phyloP scores from a whole-genome alignment of 2,113 vertebrate genomes.

The Corythaeola cristata region DNA sequence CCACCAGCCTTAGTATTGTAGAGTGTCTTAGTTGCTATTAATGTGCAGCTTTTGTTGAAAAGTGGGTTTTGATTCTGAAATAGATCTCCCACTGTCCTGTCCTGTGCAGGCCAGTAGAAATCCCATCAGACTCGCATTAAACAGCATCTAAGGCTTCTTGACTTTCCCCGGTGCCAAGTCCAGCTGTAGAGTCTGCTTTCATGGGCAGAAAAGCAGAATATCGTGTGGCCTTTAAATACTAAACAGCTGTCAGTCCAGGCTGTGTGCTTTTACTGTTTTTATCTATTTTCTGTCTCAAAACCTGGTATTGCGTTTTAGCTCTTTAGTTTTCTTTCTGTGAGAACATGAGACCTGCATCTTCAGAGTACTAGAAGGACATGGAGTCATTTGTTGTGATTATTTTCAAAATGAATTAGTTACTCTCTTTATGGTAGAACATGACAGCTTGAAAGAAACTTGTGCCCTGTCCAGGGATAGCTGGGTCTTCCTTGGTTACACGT shows the following conservation, averaged over 20 bases:
- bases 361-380: background rate
- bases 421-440: background rate
- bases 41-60: background rate
- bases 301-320: background rate
- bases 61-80: background rate
- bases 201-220: background rate
- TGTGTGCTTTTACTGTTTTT: background rate
- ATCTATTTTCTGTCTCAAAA: background rate
- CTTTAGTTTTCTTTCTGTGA: background rate
- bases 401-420: background rate
- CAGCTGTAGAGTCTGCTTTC: background rate
- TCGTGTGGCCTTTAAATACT: background rate
- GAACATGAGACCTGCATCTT: background rate
- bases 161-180: background rate
- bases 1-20: background rate
- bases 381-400: background rate
- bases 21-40: background rate
- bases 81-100: background rate
- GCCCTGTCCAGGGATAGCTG: background rate
- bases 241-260: background rate
- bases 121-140: background rate
- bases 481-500: background rate
- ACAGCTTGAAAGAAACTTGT: background rate
- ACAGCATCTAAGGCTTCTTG: background rate
- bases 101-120: background rate